Evolutionary conservation across 2,888 invertebrate genomes (phyloP), one percentile per base, ranked within the genome.

Genomic region (Buathra laborator): DNA sequence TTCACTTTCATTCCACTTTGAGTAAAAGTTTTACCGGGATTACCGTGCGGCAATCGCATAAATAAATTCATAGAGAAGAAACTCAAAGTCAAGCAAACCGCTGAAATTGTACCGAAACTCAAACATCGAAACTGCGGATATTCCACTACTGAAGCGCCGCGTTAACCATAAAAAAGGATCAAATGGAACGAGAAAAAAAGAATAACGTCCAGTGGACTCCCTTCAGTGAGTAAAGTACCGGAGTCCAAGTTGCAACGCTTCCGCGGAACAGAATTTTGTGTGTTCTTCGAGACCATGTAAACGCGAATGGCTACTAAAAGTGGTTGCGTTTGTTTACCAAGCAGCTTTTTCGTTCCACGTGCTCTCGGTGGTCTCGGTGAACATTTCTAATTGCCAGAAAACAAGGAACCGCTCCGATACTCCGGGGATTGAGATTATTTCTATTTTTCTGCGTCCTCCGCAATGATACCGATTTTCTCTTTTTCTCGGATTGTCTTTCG

Each of bases 281-380:
- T 66, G 43, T 72, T 53, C 48, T 48, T 64, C 48, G 3, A 19
- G 56, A 19, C 6, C 51, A 44, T 59, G 44, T 46, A 53, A 62
- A 64, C 46, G 71, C 44, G 43, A 64, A 80, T 46, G 53, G 76
- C 24, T 2, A 77, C 51, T 71, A 72, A 79, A 76, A 79, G 79
- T 75, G 67, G 56, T 84, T 67, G 78, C 46, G 76, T 59, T 84
- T 84, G 84, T 84, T 84, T 81, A 77, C 84, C 29, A 72, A 72
- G 59, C 68, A 71, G 37, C 29, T 62, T 85, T 79, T 53, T 81
- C 51, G 24, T 72, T 68, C 77, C 82, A 66, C 67, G 66, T 66
- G 77, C 51, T 56, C 46, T n/a, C n/a, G n/a, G 29, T 67, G n/a
- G 74, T 19, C 16, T 3, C 53, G 9, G 1, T 43, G 68, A 80